A percentile compares a stretch with the other conserved stretches of the same genome.
Evolutionary conservation across 2,888 invertebrate genomes (phyloP).

Genomic region (Sabatieria punctata): DNA sequence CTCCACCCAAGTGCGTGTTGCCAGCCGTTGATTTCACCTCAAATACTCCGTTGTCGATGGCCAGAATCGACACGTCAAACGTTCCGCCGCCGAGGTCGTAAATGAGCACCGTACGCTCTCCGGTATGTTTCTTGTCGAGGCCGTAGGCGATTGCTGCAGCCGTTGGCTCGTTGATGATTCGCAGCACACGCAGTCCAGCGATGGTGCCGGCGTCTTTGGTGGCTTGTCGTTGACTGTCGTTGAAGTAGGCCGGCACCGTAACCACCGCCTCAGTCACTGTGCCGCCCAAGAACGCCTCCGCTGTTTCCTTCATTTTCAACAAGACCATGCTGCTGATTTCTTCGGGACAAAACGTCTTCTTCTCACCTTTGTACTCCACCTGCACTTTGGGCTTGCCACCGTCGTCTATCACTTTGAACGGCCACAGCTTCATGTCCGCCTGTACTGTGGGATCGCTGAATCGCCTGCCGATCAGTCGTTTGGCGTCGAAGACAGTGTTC

Average conservation of each 20-base stretch:
- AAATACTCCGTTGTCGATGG: conserved; percentile 76
- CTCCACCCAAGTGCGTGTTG: conserved; percentile 35
- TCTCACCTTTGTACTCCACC: conserved; percentile 67
- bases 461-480: conserved; percentile 33
- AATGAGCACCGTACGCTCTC: conserved; percentile 43
- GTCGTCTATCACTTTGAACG: conserved; percentile 16
- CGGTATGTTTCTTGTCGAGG: too few relatives aligned
- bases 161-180: too few relatives aligned
- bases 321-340: conserved; percentile 26
- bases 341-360: conserved; percentile 42
- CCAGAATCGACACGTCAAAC: conserved; percentile 77
- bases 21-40: conserved; percentile 82
- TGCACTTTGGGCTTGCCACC: conserved; percentile 39
- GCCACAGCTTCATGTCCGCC: conserved; percentile 18
- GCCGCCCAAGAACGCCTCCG: conserved; percentile 44
- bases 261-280: conserved; percentile 53
- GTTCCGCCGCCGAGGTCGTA: conserved; percentile 65
- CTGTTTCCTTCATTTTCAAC: conserved; percentile 28
- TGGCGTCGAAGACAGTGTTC: conserved; percentile 37
- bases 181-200: conserved; percentile 33
- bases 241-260: conserved; percentile 67
- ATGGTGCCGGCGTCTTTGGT: conserved; percentile 35
- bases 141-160: too few relatives aligned
- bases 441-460: conserved; percentile 30
- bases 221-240: conserved; percentile 50